A percentile compares a stretch with the other conserved stretches of the same genome.
Conservation (phyloP, 2,113 vertebrate species). For the Speoplatyrhinus poulsoni region DNA sequence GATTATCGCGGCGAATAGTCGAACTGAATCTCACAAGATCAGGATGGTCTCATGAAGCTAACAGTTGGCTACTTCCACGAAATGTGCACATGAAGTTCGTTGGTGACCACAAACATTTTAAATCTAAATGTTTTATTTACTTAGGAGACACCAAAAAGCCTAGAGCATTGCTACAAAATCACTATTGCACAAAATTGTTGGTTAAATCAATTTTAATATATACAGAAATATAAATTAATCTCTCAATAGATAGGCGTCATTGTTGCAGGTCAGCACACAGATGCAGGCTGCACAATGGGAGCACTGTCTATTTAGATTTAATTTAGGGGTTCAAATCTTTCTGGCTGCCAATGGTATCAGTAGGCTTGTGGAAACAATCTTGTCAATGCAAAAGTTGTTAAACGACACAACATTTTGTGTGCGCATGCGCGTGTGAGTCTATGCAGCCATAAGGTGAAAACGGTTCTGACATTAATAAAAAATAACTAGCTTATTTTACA, state of each 20-base stretch:
- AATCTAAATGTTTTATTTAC: too few species aligned
- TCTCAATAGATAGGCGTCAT: constrained; percentile 64
- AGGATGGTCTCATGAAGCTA: too few species aligned
- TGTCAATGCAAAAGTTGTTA: too few species aligned
- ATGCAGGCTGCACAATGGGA: constrained; percentile 40
- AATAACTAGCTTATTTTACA: constrained; percentile 24
- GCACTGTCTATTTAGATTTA: constrained; percentile 7
- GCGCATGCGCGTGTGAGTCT: neutral
- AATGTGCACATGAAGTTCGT: too few species aligned
- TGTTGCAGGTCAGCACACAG: constrained; percentile 65
- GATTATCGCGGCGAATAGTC: too few species aligned
- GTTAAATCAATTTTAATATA: constrained; percentile 76
- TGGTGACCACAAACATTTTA: too few species aligned
- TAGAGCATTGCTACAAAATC: constrained; percentile 11
- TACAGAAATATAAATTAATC: constrained; percentile 79
- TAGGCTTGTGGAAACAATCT: too few species aligned
- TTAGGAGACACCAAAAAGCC: neutral
- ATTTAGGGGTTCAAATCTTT: too few species aligned
- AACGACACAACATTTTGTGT: neutral
- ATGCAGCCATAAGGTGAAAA: constrained; percentile 2
- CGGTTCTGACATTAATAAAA: neutral
- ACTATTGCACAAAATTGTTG: constrained; percentile 17
- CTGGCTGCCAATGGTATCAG: too few species aligned
- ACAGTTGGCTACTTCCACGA: too few species aligned
- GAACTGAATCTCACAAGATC: too few species aligned